Percentiles rank a stretch among this genome's conserved stretches.
phyloP scores from a whole-genome alignment of 2,797 vertebrate genomes.

The Pelodytes ibericus region DNA sequence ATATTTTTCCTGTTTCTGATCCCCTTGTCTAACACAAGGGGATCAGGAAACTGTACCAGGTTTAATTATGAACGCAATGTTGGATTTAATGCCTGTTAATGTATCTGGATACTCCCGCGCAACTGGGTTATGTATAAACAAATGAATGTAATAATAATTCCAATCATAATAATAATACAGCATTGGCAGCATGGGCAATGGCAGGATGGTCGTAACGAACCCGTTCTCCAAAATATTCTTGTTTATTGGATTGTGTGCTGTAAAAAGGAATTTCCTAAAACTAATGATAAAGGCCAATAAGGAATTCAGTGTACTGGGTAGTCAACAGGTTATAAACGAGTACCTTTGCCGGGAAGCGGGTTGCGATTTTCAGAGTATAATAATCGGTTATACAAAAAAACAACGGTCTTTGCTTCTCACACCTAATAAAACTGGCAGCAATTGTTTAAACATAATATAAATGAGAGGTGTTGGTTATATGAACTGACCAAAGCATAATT shows the following conservation, averaged over 20 bases:
- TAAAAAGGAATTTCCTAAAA: conserved; percentile 31
- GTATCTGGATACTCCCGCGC: conserved; percentile 38
- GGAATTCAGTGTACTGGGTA: conserved; percentile 36
- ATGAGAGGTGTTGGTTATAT: no score
- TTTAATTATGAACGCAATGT: conserved; percentile 27
- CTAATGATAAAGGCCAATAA: conserved; percentile 43
- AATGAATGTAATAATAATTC: conserved; percentile 28
- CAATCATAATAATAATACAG: conserved; percentile 37
- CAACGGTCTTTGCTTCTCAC: no score
- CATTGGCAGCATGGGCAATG: conserved; percentile 37
- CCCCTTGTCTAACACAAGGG: neutral
- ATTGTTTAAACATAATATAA: no score
- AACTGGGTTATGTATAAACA: conserved; percentile 48
- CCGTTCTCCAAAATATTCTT: conserved; percentile 37
- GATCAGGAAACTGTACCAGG: neutral
- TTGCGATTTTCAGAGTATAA: no score
- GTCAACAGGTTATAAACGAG: conserved; percentile 28
- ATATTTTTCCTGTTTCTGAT: neutral
- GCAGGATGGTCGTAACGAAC: conserved; percentile 30
- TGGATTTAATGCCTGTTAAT: conserved; percentile 16
- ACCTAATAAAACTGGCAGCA: no score
- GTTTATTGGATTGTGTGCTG: conserved; percentile 19
- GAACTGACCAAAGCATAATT: no score
- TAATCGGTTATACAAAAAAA: no score
- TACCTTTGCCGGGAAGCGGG: no score